Conservation (phyloP, 2,113 vertebrate species). For the Colistium nudipinnis region DNA sequence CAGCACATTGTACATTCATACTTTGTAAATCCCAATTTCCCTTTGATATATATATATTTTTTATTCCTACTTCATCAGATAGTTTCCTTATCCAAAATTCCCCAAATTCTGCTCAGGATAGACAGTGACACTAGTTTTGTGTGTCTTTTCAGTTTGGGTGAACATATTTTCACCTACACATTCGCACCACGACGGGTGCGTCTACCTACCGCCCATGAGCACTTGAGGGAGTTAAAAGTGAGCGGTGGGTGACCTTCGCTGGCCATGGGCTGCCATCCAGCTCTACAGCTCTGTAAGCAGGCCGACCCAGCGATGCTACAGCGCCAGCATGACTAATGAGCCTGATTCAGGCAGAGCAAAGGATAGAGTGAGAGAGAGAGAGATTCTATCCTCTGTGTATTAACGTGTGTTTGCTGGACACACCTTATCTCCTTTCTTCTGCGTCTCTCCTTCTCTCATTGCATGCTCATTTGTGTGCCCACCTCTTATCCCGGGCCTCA, state of each 20-base stretch:
- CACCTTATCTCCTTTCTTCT: conserved; percentile 42
- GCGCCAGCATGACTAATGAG: conserved; percentile 73
- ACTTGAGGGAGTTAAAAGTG: conserved; percentile 51
- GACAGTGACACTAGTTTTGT: too few species aligned
- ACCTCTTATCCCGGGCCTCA: conserved; percentile 49
- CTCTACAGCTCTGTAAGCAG: conserved; percentile 61
- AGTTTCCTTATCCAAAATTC: too few species aligned
- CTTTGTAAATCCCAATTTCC: neutral
- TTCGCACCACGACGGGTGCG: neutral
- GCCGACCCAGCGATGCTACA: conserved; percentile 53
- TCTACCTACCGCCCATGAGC: too few species aligned
- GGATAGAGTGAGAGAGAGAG: conserved; percentile 21
- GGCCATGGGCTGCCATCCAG: conserved; percentile 65
- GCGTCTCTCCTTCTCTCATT: conserved; percentile 1
- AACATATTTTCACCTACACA: neutral
- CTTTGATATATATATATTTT: too few species aligned
- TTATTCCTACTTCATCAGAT: too few species aligned
- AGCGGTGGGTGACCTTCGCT: conserved; percentile 70
- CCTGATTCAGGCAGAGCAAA: conserved; percentile 51
- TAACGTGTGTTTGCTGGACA: conserved; percentile 31
- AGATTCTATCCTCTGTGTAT: conserved; percentile 51
- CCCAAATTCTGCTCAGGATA: too few species aligned
- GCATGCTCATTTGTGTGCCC: conserved; percentile 17
- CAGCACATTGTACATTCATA: neutral
- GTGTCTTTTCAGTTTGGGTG: neutral